phyloP scores from a whole-genome alignment of 2,888 invertebrate genomes.

The Branchellion lobata region DNA sequence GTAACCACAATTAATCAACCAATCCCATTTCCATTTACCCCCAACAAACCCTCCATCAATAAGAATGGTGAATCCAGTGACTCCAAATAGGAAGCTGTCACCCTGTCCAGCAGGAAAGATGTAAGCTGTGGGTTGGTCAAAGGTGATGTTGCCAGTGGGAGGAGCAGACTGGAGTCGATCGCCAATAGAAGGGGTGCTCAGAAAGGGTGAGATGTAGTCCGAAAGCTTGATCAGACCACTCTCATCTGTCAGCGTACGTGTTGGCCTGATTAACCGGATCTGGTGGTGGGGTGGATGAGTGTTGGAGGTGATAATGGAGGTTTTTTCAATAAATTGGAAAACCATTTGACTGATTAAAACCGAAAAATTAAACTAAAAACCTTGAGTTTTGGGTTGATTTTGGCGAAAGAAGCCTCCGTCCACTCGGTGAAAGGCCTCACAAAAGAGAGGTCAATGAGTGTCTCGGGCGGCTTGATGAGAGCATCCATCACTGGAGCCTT shows the following conservation, averaged over 20 bases:
- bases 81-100: constrained; percentile 36
- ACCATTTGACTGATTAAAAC: too few relatives aligned
- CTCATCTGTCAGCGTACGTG: constrained; percentile 38
- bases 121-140: constrained; percentile 43
- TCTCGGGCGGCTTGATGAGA: constrained; percentile 18
- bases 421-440: background rate
- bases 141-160: constrained; percentile 31
- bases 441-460: constrained; percentile 12
- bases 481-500: background rate
- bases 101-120: constrained; percentile 44
- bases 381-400: constrained; percentile 15
- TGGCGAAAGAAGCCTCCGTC: background rate
- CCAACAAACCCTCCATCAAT: constrained; percentile 41
- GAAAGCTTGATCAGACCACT: constrained; percentile 40
- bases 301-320: background rate
- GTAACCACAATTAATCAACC: too few relatives aligned
- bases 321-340: background rate
- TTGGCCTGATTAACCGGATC: constrained; percentile 37
- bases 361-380: background rate
- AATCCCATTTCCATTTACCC: too few relatives aligned
- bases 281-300: background rate
- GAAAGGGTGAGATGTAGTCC: constrained; percentile 37
- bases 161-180: constrained; percentile 36
- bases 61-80: constrained; percentile 43
- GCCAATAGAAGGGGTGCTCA: constrained; percentile 8